These are phyloP conservation scores for Malacoctenus gilli DNA, from an alignment of 2,797 vertebrate genomes.

Conservation along the genomic window DNA sequence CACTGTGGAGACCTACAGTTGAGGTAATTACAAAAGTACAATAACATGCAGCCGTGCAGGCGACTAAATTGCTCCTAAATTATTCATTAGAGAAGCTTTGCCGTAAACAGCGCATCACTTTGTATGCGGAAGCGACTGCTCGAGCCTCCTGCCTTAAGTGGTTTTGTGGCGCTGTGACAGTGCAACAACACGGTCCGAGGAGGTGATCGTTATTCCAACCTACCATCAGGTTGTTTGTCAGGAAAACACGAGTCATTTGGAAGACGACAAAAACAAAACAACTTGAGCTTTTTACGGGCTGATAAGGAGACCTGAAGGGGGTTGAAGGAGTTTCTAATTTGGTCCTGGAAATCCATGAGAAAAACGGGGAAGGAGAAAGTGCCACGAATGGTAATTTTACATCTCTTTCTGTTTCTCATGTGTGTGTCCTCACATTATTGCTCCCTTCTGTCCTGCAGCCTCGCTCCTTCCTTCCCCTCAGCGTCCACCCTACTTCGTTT, in stretches of 20 bases:
- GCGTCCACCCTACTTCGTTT: constrained; percentile 37
- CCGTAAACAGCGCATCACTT: background rate
- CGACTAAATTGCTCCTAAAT: background rate
- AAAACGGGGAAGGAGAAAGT: no score
- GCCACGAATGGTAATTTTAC: no score
- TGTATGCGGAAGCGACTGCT: background rate
- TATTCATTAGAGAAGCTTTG: background rate
- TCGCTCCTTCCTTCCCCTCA: constrained; percentile 40
- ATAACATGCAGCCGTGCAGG: background rate
- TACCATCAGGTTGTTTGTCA: background rate
- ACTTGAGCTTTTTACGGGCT: no score
- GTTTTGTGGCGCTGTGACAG: background rate
- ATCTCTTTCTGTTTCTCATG: no score
- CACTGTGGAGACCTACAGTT: background rate
- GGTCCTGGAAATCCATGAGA: no score
- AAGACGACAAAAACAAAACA: no score
- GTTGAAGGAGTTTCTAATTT: no score
- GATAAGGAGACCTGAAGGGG: no score
- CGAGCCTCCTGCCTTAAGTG: background rate
- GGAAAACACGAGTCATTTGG: no score
- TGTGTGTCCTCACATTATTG: no score
- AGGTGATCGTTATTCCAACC: background rate
- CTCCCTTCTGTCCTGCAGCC: constrained; percentile 13
- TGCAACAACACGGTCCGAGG: background rate
- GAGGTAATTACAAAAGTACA: background rate